Conservation (phyloP, 1,140 invertebrate genomes). For the Solen grandis region DNA sequence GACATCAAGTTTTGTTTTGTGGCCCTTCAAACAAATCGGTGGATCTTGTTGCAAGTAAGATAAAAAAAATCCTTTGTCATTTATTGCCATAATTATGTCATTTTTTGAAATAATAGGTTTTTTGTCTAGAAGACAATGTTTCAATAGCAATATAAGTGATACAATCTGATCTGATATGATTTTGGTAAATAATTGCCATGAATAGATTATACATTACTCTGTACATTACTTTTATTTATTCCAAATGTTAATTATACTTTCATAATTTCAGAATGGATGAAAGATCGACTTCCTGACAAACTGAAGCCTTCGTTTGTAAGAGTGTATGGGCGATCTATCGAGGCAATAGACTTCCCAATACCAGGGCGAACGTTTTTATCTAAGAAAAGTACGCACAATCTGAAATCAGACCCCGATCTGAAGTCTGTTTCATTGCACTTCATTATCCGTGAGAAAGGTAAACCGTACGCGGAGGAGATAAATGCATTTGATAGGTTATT, state of each 20-base stretch:
- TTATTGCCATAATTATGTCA: neutral
- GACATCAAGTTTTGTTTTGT: conserved; percentile 61
- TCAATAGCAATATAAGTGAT: neutral
- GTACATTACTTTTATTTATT: no score
- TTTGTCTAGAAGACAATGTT: no score
- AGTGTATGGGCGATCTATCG: conserved; percentile 58
- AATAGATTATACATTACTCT: neutral
- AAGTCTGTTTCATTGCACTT: conserved; percentile 60
- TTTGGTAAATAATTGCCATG: neutral
- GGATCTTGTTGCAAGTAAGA: conserved; percentile 58
- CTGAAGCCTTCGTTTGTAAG: conserved; percentile 53
- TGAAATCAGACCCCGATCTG: conserved; percentile 12
- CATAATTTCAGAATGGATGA: conserved; percentile 33
- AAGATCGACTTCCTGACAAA: neutral
- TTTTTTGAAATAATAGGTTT: neutral
- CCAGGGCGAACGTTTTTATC: conserved; percentile 32
- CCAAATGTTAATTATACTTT: no score
- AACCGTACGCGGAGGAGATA: conserved; percentile 55
- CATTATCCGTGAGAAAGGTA: conserved; percentile 57
- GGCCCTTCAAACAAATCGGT: conserved; percentile 68
- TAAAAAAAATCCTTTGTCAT: neutral
- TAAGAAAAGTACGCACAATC: conserved; percentile 26
- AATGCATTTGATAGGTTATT: conserved; percentile 55
- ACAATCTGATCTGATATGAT: neutral
- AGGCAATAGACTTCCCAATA: conserved; percentile 46